Evolutionary conservation across 2,797 vertebrate genomes (phyloP).

Genomic region (Diplodus puntazzo): DNA sequence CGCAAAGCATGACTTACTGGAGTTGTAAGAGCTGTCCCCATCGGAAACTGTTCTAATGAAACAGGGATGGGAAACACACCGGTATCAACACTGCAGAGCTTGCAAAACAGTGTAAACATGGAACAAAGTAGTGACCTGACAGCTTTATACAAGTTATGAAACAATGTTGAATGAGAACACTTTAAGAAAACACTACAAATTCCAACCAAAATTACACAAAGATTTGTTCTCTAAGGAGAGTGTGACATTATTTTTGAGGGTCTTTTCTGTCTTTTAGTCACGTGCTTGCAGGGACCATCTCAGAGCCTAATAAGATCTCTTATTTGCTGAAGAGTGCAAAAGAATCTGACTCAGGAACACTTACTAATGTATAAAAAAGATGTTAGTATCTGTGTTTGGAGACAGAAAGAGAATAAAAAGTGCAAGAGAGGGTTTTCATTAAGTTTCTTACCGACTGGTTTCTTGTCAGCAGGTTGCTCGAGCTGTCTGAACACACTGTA

Average conservation of each 20-base stretch:
- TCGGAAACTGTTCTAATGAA: conserved; percentile 93
- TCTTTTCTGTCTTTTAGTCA: conserved; percentile 17
- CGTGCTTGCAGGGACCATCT: conserved; percentile 39
- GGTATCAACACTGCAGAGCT: conserved; percentile 69
- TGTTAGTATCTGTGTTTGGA: background rate
- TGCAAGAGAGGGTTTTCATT: background rate
- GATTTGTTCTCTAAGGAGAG: conserved; percentile 15
- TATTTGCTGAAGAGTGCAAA: background rate
- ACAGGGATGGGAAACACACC: conserved; percentile 85
- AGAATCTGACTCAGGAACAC: conserved; percentile 1
- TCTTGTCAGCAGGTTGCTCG: conserved; percentile 91
- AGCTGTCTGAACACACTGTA: conserved; percentile 97
- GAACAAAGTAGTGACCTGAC: conserved; percentile 34
- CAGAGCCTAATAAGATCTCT: conserved; percentile 26
- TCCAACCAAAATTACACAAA: background rate
- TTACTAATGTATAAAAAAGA: background rate
- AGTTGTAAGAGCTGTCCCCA: conserved; percentile 85
- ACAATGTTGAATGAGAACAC: conserved; percentile 26
- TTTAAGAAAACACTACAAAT: background rate
- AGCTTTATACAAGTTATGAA: conserved; percentile 29
- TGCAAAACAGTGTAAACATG: conserved; percentile 54
- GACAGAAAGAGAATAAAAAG: background rate
- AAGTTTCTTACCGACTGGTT: conserved; percentile 89
- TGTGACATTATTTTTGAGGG: conserved; percentile 7
- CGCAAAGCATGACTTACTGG: conserved; percentile 95